These are phyloP conservation scores for Acropternis orthonyx DNA, from an alignment of 2,797 vertebrate genomes.

Conservation along the genomic window DNA sequence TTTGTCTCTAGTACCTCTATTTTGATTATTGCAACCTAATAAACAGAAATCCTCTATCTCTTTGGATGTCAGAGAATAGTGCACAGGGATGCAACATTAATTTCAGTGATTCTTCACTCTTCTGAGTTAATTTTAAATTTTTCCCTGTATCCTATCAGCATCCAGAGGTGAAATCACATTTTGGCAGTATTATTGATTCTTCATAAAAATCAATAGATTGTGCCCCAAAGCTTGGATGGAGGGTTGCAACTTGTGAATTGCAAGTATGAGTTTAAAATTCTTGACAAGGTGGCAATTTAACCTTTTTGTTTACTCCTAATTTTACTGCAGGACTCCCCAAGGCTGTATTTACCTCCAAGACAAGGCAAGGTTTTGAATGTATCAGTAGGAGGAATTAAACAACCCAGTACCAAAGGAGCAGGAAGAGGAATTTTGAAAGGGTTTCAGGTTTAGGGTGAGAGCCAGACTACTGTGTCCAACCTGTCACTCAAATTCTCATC, in stretches of 20 bases:
- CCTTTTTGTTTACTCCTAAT: neutral
- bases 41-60: neutral
- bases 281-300: neutral
- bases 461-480: neutral
- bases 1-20: neutral
- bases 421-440: neutral
- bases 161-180: neutral
- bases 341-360: neutral
- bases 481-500: neutral
- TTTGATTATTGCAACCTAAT: neutral
- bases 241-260: neutral
- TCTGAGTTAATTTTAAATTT: neutral
- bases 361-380: neutral
- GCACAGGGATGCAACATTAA: neutral
- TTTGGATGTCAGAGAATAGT: neutral
- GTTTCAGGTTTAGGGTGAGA: slow-evolving; percentile 1
- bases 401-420: neutral
- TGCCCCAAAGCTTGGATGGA: neutral
- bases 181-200: neutral
- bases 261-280: neutral
- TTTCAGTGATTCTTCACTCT: neutral
- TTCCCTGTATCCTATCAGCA: neutral
- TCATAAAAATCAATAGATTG: neutral
- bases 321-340: neutral
- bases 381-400: neutral